Base-by-base conservation (phyloP, 2,888 invertebrate species). In the Eristalinus aeneus region DNA sequence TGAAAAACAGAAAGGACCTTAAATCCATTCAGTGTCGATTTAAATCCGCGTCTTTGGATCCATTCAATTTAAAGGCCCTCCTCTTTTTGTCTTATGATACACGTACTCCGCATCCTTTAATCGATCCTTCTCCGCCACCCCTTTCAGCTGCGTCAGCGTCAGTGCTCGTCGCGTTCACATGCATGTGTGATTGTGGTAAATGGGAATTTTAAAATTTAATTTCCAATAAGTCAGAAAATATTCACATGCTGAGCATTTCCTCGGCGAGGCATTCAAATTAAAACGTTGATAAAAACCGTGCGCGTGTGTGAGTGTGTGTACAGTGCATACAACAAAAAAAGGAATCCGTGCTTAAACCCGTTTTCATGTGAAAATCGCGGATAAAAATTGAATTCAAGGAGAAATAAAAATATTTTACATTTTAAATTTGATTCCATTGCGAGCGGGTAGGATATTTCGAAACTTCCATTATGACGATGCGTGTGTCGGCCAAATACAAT, bases 401-500 rank as follows among this genome's bases (percentile, higher is more conserved):
- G 36, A 65, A 73, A 73, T 20, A 81, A 34, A 72, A 76, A 72
- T 65, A 67, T 60, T 72, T 56, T 22, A 69, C 61, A 39, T 80
- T 39, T 61, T 39, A 46, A 61, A 76, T 60, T 60, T 31, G 53
- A 72, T 61, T 72, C 32, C n/a, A 54, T 63, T 56, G 32, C 53
- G 22, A 65, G 53, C n/a, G 65, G 58, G 60, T 16, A n/a, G 10
- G 46, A 16, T 46, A 64, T 63, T 32, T 54, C 27, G 27, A 73
- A 78, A 74, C 36, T 53, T 63, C 22, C 82, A 88, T 75, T 89
- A 92, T 92, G 92, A 91, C 91, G 91, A 89, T 90, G 89, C 91
- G 92, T 89, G 90, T 92, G 89, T 90, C 91, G 88, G 91, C 90
- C 75, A 91, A 90, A 90, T 92, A 90, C 89, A 91, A 90, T 90